Percentiles rank a stretch among this genome's conserved stretches.
phyloP scores from a whole-genome alignment of 2,888 invertebrate genomes.

The Ectropis crepuscularia region DNA sequence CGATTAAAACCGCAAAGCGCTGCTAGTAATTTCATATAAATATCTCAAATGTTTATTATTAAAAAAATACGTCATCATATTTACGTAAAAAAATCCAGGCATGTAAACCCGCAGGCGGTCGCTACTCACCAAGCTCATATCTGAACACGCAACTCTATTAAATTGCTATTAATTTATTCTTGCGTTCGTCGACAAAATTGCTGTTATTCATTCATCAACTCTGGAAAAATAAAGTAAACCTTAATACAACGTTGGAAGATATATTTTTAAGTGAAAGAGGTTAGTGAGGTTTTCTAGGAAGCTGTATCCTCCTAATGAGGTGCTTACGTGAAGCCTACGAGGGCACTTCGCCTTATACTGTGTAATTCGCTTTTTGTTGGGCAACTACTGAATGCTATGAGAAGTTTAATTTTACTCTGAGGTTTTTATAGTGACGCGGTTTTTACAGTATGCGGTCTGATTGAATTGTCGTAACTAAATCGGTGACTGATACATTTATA shows the following conservation, averaged over 20 bases:
- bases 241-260: slow-evolving; percentile 1
- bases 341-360: slow-evolving; percentile 46
- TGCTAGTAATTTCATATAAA: no score
- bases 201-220: slow-evolving; percentile 7
- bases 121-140: neutral
- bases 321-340: slow-evolving; percentile 44
- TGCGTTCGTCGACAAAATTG: slow-evolving; percentile 13
- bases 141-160: slow-evolving; percentile 14
- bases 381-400: slow-evolving; percentile 13
- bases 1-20: no score
- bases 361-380: slow-evolving; percentile 49
- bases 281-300: slow-evolving; percentile 7
- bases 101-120: no score
- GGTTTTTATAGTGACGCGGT: slow-evolving; percentile 3
- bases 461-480: no score
- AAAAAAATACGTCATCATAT: no score
- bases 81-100: no score
- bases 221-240: neutral
- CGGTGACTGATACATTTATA: no score
- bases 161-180: slow-evolving; percentile 24
- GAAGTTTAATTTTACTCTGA: slow-evolving; percentile 21
- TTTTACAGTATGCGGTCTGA: neutral
- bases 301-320: slow-evolving; percentile 48
- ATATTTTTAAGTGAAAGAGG: neutral
- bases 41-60: no score